Percentiles rank a stretch among this genome's conserved stretches.
Evolutionary conservation across 2,113 vertebrate genomes (phyloP).

Genomic region (Eulemur macaco): DNA sequence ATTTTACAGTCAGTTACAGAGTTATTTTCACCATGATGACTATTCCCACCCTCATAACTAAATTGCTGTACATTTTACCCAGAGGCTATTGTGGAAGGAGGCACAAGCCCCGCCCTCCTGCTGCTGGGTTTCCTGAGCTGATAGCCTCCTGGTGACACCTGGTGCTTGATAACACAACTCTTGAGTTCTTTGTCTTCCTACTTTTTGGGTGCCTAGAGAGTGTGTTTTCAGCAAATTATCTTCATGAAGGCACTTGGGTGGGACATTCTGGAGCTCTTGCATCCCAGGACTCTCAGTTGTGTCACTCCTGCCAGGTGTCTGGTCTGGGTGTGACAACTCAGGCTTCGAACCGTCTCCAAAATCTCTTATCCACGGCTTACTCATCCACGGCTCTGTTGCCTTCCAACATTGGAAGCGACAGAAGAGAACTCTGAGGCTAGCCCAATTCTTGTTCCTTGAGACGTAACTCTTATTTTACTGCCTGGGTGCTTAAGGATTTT

Average conservation of each 20-base stretch:
- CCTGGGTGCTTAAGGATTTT: not conserved
- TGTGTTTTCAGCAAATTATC: not conserved
- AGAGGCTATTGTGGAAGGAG: not conserved
- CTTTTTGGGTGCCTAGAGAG: not conserved
- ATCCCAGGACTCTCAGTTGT: not conserved
- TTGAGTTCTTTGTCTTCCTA: not conserved
- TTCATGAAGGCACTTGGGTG: rapidly evolving
- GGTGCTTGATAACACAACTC: not conserved
- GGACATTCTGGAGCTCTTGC: not conserved
- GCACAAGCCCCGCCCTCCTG: not conserved
- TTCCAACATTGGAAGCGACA: not conserved
- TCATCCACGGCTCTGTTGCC: rapidly evolving
- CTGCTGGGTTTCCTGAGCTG: not conserved
- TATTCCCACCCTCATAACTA: not conserved
- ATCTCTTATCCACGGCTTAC: not conserved
- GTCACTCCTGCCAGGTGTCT: not conserved
- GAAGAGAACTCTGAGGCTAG: not conserved
- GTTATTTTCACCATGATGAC: not conserved
- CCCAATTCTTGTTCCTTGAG: not conserved
- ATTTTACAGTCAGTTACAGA: not conserved
- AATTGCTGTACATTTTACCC: not conserved
- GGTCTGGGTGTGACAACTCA: not conserved
- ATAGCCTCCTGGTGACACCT: not conserved
- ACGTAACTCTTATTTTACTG: not conserved
- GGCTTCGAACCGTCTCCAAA: not conserved